Evolutionary conservation across 1,140 invertebrate species (phyloP).

Genomic region (Rhopalosiphum padi): DNA sequence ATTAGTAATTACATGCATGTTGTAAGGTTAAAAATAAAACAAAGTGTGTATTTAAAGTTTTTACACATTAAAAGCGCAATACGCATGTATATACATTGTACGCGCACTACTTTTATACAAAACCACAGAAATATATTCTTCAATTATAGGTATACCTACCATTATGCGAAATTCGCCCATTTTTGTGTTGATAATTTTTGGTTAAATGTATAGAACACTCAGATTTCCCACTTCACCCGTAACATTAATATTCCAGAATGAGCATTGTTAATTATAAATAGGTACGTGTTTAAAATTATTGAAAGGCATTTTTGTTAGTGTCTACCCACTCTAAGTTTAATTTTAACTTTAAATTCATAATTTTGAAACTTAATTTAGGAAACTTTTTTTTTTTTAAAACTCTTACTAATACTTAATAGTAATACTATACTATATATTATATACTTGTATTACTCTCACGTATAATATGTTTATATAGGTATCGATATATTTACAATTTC

Average conservation of each 20-base stretch:
- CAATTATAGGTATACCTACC: background rate
- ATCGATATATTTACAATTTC: no score
- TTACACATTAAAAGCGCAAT: background rate
- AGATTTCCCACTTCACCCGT: background rate
- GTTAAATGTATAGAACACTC: background rate
- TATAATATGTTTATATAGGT: no score
- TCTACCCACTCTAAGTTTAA: background rate
- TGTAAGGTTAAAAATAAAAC: background rate
- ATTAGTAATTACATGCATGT: background rate
- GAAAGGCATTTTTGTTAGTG: background rate
- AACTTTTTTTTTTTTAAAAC: background rate
- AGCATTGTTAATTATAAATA: background rate
- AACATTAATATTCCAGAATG: background rate
- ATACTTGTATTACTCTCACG: no score
- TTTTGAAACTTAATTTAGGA: background rate
- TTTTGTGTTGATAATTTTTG: no score
- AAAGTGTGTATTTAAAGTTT: background rate
- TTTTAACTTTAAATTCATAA: constrained; percentile 22
- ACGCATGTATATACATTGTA: background rate
- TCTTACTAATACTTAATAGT: background rate
- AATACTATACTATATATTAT: background rate
- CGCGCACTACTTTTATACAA: background rate
- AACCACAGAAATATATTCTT: background rate
- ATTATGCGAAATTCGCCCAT: background rate
- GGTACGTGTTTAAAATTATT: constrained; percentile 29